Evolutionary conservation across 2,797 vertebrate genomes (phyloP).

Genomic region (Scomberomorus guttatus): DNA sequence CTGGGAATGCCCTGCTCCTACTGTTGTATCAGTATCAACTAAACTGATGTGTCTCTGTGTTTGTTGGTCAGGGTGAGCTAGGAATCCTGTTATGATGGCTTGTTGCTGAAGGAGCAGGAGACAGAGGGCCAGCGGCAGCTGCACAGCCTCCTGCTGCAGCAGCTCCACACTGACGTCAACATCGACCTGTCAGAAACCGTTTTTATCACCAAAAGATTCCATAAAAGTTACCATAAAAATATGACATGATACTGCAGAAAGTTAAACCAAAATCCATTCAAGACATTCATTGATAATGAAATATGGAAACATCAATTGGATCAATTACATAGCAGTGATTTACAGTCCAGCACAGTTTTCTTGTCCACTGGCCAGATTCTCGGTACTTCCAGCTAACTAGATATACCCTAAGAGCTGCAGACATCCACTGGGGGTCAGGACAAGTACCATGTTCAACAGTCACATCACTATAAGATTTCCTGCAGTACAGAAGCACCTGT

Average conservation of each 20-base stretch:
- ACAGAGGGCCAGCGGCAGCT: conserved; percentile 96
- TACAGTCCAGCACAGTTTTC: neutral
- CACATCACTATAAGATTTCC: neutral
- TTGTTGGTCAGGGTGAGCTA: conserved; percentile 86
- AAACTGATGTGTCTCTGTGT: conserved; percentile 24
- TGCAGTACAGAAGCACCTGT: neutral
- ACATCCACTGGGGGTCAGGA: neutral
- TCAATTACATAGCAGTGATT: neutral
- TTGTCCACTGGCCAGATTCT: neutral
- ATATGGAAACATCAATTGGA: neutral
- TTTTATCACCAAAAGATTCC: neutral
- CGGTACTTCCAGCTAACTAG: neutral
- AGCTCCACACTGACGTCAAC: conserved; percentile 90
- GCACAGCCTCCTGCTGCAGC: conserved; percentile 92
- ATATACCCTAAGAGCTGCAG: neutral
- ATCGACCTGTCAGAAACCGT: conserved; percentile 86
- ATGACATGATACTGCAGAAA: neutral
- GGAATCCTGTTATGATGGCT: conserved; percentile 86
- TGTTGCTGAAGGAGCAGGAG: conserved; percentile 92
- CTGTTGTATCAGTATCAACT: neutral
- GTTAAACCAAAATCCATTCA: neutral
- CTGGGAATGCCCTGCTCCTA: neutral
- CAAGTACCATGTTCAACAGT: too few relatives aligned
- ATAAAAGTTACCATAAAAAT: neutral
- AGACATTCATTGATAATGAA: neutral